These are phyloP conservation scores for Anthopleura sola DNA, from an alignment of 64 coral and sea anemone species.

Conservation along the genomic window DNA sequence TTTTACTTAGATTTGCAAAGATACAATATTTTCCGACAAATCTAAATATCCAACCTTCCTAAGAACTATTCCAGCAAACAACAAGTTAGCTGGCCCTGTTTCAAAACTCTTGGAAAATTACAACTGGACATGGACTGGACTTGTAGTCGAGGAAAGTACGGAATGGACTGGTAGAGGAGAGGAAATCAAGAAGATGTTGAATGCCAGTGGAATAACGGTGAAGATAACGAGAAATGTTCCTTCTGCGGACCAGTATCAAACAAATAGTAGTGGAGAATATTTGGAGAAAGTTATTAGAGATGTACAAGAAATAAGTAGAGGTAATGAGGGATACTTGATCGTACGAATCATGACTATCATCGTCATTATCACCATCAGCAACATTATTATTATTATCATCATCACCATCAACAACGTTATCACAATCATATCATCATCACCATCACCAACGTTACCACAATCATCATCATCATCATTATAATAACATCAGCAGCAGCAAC, in stretches of 20 bases:
- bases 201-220: neutral
- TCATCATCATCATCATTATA: neutral
- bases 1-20: constrained; percentile 27
- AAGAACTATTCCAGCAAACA: constrained; percentile 52
- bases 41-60: constrained; percentile 35
- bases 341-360: neutral
- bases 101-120: constrained; percentile 34
- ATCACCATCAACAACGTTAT: neutral
- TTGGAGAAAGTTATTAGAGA: constrained; percentile 12
- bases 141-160: constrained; percentile 24
- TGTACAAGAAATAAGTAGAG: constrained; percentile 21
- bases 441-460: neutral
- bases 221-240: neutral
- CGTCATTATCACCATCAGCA: neutral
- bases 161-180: constrained; percentile 9
- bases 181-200: constrained; percentile 5
- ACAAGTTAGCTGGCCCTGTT: constrained; percentile 22
- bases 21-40: constrained; percentile 38
- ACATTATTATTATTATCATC: neutral
- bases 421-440: neutral
- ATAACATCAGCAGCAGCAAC: neutral
- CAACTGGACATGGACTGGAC: constrained; percentile 39
- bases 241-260: neutral
- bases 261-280: neutral
- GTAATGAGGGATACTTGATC: neutral